phyloP scores from a whole-genome alignment of 2,888 invertebrate genomes.

The Cerastis rubricosa region DNA sequence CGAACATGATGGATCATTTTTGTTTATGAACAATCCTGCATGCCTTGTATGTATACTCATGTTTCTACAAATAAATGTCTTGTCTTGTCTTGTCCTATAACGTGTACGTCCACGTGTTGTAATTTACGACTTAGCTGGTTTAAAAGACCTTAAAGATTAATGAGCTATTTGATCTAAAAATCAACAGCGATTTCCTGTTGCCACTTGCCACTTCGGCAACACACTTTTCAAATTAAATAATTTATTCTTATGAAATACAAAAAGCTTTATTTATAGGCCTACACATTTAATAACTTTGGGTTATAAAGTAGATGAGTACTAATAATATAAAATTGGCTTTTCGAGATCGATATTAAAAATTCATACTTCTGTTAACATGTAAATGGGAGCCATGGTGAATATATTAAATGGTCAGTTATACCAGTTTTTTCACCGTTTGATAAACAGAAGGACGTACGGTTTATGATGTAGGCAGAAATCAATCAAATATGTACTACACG shows the following conservation, averaged over 20 bases:
- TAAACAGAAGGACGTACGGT: not conserved
- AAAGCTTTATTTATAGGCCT: not conserved
- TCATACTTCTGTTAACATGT: not conserved
- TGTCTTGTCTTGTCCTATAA: too few species aligned
- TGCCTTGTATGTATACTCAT: too few species aligned
- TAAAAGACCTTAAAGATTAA: conserved; percentile 26
- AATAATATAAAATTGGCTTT: not conserved
- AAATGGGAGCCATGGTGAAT: not conserved
- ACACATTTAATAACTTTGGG: not conserved
- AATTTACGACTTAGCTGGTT: conserved; percentile 15
- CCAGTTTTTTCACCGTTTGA: not conserved
- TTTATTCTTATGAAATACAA: conserved; percentile 24
- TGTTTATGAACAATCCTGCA: too few species aligned
- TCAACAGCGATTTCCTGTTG: not conserved
- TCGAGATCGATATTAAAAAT: not conserved
- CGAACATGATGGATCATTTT: too few species aligned
- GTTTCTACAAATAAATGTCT: too few species aligned
- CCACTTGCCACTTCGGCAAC: not conserved
- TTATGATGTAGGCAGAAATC: not conserved
- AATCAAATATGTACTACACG: not conserved
- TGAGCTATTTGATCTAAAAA: conserved; percentile 7
- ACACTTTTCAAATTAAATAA: conserved; percentile 8
- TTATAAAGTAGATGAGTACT: not conserved
- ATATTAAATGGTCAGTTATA: conserved; percentile 18
- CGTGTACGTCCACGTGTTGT: not conserved